phyloP scores from a whole-genome alignment of 2,888 invertebrate genomes.

The Pelosia muscerda region DNA sequence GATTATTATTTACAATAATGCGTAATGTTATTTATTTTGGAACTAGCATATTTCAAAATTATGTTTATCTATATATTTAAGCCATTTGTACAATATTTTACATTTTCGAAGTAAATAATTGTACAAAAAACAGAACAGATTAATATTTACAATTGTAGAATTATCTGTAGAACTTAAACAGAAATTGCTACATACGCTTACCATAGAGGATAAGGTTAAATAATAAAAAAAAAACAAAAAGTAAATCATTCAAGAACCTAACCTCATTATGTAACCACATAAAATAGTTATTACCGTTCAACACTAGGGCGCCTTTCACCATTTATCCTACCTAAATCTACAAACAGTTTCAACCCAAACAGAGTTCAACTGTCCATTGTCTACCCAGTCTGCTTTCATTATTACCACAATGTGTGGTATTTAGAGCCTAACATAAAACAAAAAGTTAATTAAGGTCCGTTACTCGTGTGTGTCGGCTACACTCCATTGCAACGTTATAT shows the following conservation, averaged over 20 bases:
- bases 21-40: background rate
- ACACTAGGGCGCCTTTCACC: slow-evolving; percentile 16
- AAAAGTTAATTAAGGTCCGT: slow-evolving; percentile 57
- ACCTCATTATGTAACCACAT: background rate
- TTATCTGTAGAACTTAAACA: background rate
- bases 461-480: slow-evolving; percentile 48
- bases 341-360: slow-evolving; percentile 11
- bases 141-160: background rate
- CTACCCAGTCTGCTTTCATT: slow-evolving; percentile 17
- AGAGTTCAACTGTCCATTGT: slow-evolving; percentile 15
- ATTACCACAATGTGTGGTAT: slow-evolving; percentile 34
- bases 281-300: background rate
- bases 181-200: background rate
- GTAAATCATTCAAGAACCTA: slow-evolving; percentile 1
- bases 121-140: background rate
- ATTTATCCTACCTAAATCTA: slow-evolving; percentile 16
- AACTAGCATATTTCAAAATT: background rate
- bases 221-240: background rate
- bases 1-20: background rate
- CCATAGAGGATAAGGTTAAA: background rate
- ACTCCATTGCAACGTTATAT: slow-evolving; percentile 33
- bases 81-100: too few species aligned
- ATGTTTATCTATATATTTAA: too few species aligned
- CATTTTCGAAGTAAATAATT: background rate
- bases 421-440: slow-evolving; percentile 59